These are phyloP conservation scores for Pungitius pungitius DNA, from an alignment of 2,113 vertebrate genomes.

Conservation along the genomic window DNA sequence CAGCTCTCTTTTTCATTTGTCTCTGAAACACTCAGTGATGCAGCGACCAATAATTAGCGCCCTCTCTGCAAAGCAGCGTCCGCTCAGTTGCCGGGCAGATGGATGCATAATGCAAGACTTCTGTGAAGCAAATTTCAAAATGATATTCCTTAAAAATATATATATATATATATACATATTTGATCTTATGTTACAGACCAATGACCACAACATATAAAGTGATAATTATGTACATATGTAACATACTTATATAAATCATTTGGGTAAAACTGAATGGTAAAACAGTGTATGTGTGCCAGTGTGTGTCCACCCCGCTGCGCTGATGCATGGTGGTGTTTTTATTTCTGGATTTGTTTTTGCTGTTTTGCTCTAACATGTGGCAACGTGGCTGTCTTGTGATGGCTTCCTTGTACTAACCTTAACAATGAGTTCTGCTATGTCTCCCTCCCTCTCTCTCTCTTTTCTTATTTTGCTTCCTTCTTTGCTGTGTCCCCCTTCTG, in stretches of 20 bases:
- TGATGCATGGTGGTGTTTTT: constrained; percentile 35
- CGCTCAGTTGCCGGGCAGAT: constrained; percentile 73
- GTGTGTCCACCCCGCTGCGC: constrained; percentile 2
- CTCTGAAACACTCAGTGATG: constrained; percentile 25
- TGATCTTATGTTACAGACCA: not conserved
- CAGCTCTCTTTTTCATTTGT: constrained; percentile 61
- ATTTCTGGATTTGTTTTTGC: constrained; percentile 49
- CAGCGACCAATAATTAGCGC: constrained; percentile 64
- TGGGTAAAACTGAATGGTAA: not conserved
- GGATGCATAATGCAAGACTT: constrained; percentile 10
- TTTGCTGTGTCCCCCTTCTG: constrained; percentile 36
- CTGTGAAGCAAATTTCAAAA: not conserved
- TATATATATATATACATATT: no score
- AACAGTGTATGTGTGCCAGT: not conserved
- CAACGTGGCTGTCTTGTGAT: constrained; percentile 72
- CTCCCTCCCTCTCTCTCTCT: constrained; percentile 30
- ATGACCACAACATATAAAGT: not conserved
- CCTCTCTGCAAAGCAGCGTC: constrained; percentile 44
- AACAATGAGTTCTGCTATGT: constrained; percentile 76
- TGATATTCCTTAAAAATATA: not conserved
- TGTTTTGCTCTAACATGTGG: constrained; percentile 69
- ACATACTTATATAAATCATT: not conserved
- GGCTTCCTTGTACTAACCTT: constrained; percentile 80
- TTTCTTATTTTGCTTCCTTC: constrained; percentile 44
- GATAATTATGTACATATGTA: not conserved